Percentiles rank a stretch among this genome's conserved stretches.
Evolutionary conservation across 2,888 invertebrate genomes (phyloP).

Genomic region (Euphydryas editha): DNA sequence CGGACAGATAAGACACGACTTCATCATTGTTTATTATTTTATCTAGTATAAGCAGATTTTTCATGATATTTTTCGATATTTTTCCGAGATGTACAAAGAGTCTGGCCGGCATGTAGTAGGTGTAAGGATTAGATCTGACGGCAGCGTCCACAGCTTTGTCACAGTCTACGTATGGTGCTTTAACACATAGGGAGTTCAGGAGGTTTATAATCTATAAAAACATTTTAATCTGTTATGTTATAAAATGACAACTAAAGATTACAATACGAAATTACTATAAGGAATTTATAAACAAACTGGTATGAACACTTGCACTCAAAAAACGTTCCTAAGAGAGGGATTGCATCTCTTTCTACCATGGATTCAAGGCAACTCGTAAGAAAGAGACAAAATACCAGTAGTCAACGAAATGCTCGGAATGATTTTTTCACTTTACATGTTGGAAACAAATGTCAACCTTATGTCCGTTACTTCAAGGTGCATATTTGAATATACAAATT

Average conservation of each 20-base stretch:
- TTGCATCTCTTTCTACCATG: no score
- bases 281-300: no score
- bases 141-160: conserved; percentile 1
- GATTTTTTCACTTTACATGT: no score
- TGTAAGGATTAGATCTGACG: conserved; percentile 3
- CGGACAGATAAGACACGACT: background rate
- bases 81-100: conserved; percentile 16
- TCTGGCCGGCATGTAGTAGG: conserved; percentile 15
- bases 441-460: no score
- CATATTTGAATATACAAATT: no score
- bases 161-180: conserved; percentile 4
- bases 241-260: background rate
- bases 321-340: no score
- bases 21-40: conserved; percentile 16
- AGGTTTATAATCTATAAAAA: conserved; percentile 13
- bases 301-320: no score
- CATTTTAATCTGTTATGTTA: background rate
- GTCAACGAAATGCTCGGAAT: no score
- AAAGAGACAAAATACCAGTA: no score
- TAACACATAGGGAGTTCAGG: conserved; percentile 10
- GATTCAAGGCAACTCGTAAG: no score
- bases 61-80: conserved; percentile 13
- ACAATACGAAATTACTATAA: background rate
- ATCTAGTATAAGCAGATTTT: conserved; percentile 10
- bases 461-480: no score